A percentile compares a stretch with the other conserved stretches of the same genome.
phyloP scores from a whole-genome alignment of 2,888 invertebrate species.

The Sarcophaga carnaria region DNA sequence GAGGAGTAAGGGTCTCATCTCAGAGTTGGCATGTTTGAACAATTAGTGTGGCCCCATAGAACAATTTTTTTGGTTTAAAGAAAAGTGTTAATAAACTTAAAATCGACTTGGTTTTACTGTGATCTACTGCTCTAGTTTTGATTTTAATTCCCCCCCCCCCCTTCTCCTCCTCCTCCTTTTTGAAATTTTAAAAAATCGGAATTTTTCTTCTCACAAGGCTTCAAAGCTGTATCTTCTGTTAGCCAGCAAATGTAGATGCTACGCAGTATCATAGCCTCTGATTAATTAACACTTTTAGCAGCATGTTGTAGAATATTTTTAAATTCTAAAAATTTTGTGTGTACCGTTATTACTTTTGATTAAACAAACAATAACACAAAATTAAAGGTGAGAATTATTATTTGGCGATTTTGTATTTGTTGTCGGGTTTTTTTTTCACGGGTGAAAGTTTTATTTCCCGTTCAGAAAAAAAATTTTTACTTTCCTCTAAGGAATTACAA shows the following conservation, averaged over 20 bases:
- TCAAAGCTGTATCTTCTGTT: too few relatives aligned
- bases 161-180: too few relatives aligned
- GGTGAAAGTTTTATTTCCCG: constrained; percentile 56
- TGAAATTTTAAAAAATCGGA: too few relatives aligned
- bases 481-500: constrained; percentile 6
- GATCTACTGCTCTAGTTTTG: constrained; percentile 66
- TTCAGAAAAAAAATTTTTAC: constrained; percentile 11
- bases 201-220: too few relatives aligned
- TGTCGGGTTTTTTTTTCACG: background rate
- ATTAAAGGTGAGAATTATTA: constrained; percentile 27
- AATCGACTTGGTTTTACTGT: constrained; percentile 33
- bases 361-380: background rate
- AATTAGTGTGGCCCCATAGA: constrained; percentile 55
- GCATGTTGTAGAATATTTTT: background rate
- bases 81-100: constrained; percentile 48
- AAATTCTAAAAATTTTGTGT: constrained; percentile 31
- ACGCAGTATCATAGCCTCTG: too few relatives aligned
- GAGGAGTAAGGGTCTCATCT: background rate
- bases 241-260: too few relatives aligned
- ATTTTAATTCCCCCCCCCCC: background rate
- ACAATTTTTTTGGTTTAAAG: background rate
- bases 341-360: constrained; percentile 17
- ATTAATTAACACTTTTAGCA: too few relatives aligned
- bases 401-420: constrained; percentile 16
- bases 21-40: constrained; percentile 53